A percentile compares a stretch with the other conserved stretches of the same genome.
phyloP scores from a whole-genome alignment of 2,113 vertebrate species.

The Hemibagrus wyckioides region DNA sequence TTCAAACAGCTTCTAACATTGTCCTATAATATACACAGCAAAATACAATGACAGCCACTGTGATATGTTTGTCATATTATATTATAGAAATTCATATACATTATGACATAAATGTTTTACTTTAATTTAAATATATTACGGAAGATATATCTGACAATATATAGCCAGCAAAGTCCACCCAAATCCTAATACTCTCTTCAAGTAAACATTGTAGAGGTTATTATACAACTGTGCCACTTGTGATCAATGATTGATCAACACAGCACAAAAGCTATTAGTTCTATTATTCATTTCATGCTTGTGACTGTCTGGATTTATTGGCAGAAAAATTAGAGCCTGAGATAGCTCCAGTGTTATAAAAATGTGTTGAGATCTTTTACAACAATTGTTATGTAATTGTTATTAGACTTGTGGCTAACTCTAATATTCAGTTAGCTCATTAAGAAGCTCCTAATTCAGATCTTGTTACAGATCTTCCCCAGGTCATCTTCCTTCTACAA shows the following conservation, averaged over 20 bases:
- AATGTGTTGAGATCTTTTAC: background rate
- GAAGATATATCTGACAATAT: background rate
- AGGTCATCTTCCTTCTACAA: slow-evolving; percentile 14
- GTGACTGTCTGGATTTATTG: background rate
- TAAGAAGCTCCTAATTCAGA: slow-evolving; percentile 1
- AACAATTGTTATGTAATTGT: background rate
- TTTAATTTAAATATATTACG: background rate
- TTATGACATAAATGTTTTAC: background rate
- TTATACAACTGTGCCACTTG: background rate
- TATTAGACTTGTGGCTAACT: background rate
- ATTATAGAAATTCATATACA: background rate
- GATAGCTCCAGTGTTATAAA: background rate
- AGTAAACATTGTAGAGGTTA: background rate
- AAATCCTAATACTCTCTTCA: background rate
- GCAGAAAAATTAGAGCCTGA: background rate
- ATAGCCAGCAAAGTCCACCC: background rate
- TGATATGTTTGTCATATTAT: background rate
- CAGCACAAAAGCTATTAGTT: background rate
- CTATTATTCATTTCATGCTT: slow-evolving; percentile 20
- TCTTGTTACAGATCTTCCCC: slow-evolving; percentile 6
- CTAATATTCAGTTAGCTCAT: slow-evolving; percentile 1
- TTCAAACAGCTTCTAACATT: background rate
- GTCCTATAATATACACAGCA: background rate
- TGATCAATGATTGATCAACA: background rate
- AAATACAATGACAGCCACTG: background rate